phyloP scores from a whole-genome alignment of 2,888 invertebrate species.

The Stratiomys singularior region DNA sequence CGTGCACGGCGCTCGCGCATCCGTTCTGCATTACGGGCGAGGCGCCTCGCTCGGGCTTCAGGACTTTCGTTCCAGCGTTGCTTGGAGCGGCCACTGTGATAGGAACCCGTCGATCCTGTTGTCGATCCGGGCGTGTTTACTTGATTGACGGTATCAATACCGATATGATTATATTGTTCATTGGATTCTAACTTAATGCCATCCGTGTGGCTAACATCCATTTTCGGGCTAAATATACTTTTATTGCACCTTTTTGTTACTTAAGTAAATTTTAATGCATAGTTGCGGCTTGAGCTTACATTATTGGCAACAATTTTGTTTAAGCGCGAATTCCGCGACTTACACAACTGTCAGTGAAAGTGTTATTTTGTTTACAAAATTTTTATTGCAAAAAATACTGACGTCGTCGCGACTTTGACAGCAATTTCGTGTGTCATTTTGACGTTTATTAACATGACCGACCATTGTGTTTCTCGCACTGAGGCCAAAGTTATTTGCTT shows the following conservation, averaged over 20 bases:
- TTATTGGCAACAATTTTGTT: constrained; percentile 2
- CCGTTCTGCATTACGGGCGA: constrained; percentile 65
- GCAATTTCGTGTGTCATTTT: constrained; percentile 30
- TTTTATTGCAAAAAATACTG: constrained; percentile 41
- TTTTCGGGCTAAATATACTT: constrained; percentile 12
- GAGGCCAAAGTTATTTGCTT: constrained; percentile 16
- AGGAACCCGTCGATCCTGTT: constrained; percentile 54
- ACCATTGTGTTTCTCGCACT: constrained; percentile 40
- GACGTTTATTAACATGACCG: constrained; percentile 29
- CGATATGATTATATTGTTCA: constrained; percentile 60
- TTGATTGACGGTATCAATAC: constrained; percentile 59
- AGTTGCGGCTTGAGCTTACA: not conserved
- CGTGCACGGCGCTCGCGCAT: constrained; percentile 65
- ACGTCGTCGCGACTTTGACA: constrained; percentile 42
- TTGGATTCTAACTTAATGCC: constrained; percentile 65
- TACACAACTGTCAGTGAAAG: constrained; percentile 36
- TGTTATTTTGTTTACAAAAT: constrained; percentile 46
- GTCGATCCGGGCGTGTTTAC: constrained; percentile 54
- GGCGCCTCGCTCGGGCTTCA: constrained; percentile 63
- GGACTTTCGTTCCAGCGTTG: constrained; percentile 66
- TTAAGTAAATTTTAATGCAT: constrained; percentile 29
- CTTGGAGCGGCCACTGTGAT: constrained; percentile 52
- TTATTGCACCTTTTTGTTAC: constrained; percentile 32
- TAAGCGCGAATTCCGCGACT: constrained; percentile 27
- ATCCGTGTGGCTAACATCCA: constrained; percentile 59